Percentiles rank a stretch among this genome's conserved stretches.
phyloP scores from a whole-genome alignment of 2,888 invertebrate species.

The Ypsolopha scabrella region DNA sequence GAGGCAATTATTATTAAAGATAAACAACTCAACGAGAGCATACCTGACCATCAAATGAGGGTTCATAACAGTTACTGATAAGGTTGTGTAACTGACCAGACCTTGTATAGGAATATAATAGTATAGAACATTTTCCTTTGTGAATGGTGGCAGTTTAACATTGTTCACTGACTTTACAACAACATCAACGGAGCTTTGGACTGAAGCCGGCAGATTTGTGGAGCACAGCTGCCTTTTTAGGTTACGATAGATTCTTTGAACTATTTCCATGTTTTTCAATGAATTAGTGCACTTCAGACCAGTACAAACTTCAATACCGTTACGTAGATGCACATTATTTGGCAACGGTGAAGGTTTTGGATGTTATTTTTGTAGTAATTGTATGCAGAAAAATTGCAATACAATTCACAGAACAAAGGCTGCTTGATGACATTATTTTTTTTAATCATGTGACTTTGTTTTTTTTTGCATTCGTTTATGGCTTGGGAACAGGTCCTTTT shows the following conservation, averaged over 20 bases:
- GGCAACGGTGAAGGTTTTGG: constrained; percentile 42
- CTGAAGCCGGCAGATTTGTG: constrained; percentile 30
- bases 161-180: constrained; percentile 47
- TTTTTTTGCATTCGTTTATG: too few species aligned
- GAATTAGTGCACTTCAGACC: constrained; percentile 22
- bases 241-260: constrained; percentile 45
- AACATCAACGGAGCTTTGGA: constrained; percentile 45
- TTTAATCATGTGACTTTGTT: too few species aligned
- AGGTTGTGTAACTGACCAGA: constrained; percentile 79
- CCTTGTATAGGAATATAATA: constrained; percentile 85
- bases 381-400: too few species aligned
- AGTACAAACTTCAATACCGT: constrained; percentile 27
- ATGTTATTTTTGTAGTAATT: constrained; percentile 26
- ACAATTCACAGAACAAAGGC: too few species aligned
- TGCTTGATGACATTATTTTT: too few species aligned
- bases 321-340: constrained; percentile 55
- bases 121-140: constrained; percentile 76
- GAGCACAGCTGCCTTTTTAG: constrained; percentile 29
- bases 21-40: constrained; percentile 12
- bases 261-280: constrained; percentile 36
- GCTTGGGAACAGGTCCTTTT: too few species aligned
- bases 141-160: constrained; percentile 74
- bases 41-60: constrained; percentile 81
- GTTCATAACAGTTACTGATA: constrained; percentile 88
- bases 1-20: not conserved